Percentiles rank a stretch among this genome's conserved stretches.
These are phyloP conservation scores for Phataginus tetradactyla DNA, from an alignment of 2,797 vertebrate species.

Conservation along the genomic window DNA sequence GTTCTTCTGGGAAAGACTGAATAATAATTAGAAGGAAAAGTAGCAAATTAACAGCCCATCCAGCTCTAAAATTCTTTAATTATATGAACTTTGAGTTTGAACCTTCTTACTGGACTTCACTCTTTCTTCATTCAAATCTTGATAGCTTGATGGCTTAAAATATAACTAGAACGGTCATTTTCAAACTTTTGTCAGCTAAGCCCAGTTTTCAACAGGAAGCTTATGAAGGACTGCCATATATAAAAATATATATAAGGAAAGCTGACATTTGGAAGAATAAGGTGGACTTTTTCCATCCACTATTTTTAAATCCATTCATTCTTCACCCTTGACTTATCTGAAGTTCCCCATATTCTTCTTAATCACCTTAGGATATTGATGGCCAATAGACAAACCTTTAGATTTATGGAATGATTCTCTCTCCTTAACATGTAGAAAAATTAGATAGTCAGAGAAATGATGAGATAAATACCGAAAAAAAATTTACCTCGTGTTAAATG, in stretches of 20 bases:
- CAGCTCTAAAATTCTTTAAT: background rate
- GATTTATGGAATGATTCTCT: background rate
- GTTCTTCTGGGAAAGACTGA: background rate
- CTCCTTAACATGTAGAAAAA: background rate
- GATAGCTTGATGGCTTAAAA: background rate
- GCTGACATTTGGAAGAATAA: background rate
- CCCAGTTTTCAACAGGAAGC: background rate
- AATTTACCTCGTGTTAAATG: background rate
- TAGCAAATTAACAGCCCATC: background rate
- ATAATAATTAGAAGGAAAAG: constrained; percentile 14
- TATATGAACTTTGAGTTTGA: background rate
- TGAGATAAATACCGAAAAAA: constrained; percentile 12
- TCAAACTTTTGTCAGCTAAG: background rate
- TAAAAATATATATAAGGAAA: background rate
- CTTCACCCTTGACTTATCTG: background rate
- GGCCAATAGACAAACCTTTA: background rate
- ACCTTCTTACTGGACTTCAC: background rate
- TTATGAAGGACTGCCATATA: background rate
- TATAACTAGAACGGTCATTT: background rate
- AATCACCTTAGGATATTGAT: background rate
- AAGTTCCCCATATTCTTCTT: background rate
- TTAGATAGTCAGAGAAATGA: background rate
- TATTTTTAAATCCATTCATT: background rate
- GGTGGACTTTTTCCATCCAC: background rate
- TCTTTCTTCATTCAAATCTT: background rate